A percentile compares a stretch with the other conserved stretches of the same genome.
These are phyloP conservation scores for Arrhamphus sclerolepis DNA, from an alignment of 2,797 vertebrate genomes.

Conservation along the genomic window DNA sequence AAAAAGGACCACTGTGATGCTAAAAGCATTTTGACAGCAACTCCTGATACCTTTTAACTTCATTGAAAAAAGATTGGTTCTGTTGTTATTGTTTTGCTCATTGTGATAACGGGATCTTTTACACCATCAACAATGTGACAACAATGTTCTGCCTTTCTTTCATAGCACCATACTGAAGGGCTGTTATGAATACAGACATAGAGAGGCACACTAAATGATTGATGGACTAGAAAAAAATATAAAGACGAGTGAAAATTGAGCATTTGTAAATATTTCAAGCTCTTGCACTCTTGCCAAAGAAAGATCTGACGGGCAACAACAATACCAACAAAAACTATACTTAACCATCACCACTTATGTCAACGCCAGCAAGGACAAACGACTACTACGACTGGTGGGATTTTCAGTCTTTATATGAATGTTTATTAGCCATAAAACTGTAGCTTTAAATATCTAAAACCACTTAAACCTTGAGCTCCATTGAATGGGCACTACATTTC, in stretches of 20 bases:
- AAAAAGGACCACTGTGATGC: conserved; percentile 39
- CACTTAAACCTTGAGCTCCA: no score
- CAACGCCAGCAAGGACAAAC: no score
- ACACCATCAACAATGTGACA: conserved; percentile 67
- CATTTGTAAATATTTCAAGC: conserved; percentile 76
- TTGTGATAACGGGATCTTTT: conserved; percentile 72
- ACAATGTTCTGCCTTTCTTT: conserved; percentile 66
- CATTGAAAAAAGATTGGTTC: conserved; percentile 33
- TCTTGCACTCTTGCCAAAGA: conserved; percentile 60
- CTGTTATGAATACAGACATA: conserved; percentile 58
- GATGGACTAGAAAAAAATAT: conserved; percentile 66
- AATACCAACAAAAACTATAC: conserved; percentile 54
- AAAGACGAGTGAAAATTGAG: conserved; percentile 61
- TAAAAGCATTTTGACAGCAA: conserved; percentile 50
- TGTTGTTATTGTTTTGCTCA: conserved; percentile 61
- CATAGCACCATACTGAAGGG: conserved; percentile 66
- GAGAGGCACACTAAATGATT: conserved; percentile 58
- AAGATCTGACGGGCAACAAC: conserved; percentile 66
- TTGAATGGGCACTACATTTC: no score
- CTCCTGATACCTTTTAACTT: conserved; percentile 50
- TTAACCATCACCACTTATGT: conserved; percentile 30
- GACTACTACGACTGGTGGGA: no score
- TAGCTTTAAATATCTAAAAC: no score
- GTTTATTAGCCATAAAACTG: no score
- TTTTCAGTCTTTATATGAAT: no score